These are phyloP conservation scores for Lycodopsis pacificus DNA, from an alignment of 2,797 vertebrate species.

Conservation along the genomic window DNA sequence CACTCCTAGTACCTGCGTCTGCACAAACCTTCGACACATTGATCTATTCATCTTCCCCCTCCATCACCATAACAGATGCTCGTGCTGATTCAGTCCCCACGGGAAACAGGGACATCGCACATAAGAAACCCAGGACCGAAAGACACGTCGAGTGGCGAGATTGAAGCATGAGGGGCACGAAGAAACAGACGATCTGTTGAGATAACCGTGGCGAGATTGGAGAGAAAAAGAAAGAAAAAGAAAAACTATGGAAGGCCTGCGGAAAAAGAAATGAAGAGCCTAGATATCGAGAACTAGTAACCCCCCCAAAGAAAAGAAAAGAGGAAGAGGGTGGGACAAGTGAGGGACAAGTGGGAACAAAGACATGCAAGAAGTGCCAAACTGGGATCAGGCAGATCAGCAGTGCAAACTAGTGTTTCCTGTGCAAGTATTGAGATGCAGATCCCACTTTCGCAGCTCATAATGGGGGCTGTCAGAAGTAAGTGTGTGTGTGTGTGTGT, in stretches of 20 bases:
- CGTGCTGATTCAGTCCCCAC: slow-evolving; percentile 75
- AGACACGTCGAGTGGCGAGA: slow-evolving; percentile 27
- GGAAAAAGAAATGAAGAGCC: slow-evolving; percentile 24
- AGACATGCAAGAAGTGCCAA: slow-evolving; percentile 61
- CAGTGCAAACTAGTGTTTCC: slow-evolving; percentile 74
- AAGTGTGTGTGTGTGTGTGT: slow-evolving; percentile 7
- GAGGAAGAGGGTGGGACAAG: slow-evolving; percentile 47
- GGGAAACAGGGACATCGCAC: slow-evolving; percentile 44
- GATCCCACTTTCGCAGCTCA: slow-evolving; percentile 73
- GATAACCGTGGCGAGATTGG: slow-evolving; percentile 26
- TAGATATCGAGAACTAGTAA: slow-evolving; percentile 21
- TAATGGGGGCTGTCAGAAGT: slow-evolving; percentile 72
- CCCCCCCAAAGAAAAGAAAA: not conserved
- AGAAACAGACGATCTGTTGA: slow-evolving; percentile 26
- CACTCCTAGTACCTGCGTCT: slow-evolving; percentile 41
- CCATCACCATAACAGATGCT: slow-evolving; percentile 52
- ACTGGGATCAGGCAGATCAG: slow-evolving; percentile 67
- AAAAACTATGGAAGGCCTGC: not conserved
- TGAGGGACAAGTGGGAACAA: slow-evolving; percentile 53
- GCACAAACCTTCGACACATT: slow-evolving; percentile 63
- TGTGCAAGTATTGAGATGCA: slow-evolving; percentile 82
- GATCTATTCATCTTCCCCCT: slow-evolving; percentile 58
- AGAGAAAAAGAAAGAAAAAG: too few relatives aligned
- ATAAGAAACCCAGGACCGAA: slow-evolving; percentile 34
- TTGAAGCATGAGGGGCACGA: slow-evolving; percentile 11